Evolutionary conservation across 2,888 invertebrate species (phyloP), one percentile per base, ranked within the genome.

Genomic region (Hanleya hanleyi): DNA sequence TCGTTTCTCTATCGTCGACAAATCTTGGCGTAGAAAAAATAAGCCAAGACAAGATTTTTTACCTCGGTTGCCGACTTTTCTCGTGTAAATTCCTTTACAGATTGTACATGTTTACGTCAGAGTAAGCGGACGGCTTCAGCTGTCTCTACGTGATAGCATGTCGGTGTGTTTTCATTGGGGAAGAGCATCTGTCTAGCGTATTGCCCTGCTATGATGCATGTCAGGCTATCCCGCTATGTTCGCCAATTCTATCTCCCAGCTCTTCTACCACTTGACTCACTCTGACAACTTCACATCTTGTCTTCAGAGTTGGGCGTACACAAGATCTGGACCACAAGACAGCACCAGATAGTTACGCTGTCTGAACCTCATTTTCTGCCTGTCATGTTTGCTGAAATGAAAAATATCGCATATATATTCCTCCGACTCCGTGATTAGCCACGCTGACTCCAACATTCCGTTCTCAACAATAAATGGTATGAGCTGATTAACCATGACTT

Each of bases 81-180:
- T 57, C 57, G 29, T 57, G 29, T 57, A 57, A 57, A 57, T 57
- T 57, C 57, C 57, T 57, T 3, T 15, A 26, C 26, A 57, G 57
- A 22, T 22, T 47, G 7, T 47, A 7, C 7, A 47, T 22, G 47
- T 47, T 22, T n/a, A n/a, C n/a, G n/a, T n/a, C n/a, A n/a, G 29
- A 29, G 57, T 2, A 29, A 32, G 22, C 15, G 26, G 57, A 15
- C 15, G 57, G 22, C 22, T 15, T 57, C 22, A 15, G 12, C 12
- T 57, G 12, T 15, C 5, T 57, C 26, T 57, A 57, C 57, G 57
- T 57, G 57, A 57, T 22, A 29, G 57, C 32, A 57, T 26, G 57
- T 32, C 57, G 29, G 57, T 29, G 57, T 57, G 57, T 57, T 22
- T 57, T 57, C 12, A 57, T 57, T n/a, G n/a, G n/a, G n/a, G n/a